Conservation (phyloP, 2,888 invertebrate species). For the Germaria angustata region DNA sequence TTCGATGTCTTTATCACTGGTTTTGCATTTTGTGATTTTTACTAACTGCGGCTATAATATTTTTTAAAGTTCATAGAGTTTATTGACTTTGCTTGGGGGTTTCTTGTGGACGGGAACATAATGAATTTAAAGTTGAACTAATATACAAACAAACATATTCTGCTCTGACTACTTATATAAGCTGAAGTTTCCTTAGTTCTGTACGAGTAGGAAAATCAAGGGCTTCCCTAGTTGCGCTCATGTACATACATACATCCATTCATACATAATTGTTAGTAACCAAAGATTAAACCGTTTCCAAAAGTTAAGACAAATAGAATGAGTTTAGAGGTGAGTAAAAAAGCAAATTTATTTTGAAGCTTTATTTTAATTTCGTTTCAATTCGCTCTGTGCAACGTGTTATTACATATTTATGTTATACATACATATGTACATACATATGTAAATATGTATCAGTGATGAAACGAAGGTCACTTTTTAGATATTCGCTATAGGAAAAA, state of each 20-base stretch:
- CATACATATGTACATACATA: too few species aligned
- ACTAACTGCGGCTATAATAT: background rate
- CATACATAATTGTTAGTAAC: background rate
- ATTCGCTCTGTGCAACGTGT: too few species aligned
- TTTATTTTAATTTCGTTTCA: too few species aligned
- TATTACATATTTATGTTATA: too few species aligned
- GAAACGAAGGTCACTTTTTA: too few species aligned
- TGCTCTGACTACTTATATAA: background rate
- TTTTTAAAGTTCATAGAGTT: slow-evolving; percentile 58
- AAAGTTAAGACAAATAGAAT: background rate
- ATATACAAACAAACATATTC: background rate
- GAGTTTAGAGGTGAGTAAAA: background rate
- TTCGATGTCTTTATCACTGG: background rate
- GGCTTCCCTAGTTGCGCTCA: slow-evolving; percentile 56
- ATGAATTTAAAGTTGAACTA: slow-evolving; percentile 23
- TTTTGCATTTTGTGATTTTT: slow-evolving; percentile 41
- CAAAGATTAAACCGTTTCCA: slow-evolving; percentile 17
- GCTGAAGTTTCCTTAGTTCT: slow-evolving; percentile 27
- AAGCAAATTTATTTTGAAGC: too few species aligned
- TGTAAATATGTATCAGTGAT: too few species aligned
- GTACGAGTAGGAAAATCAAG: slow-evolving; percentile 59
- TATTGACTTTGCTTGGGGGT: slow-evolving; percentile 54
- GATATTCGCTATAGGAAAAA: too few species aligned
- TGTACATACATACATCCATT: too few species aligned
- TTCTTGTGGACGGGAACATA: slow-evolving; percentile 4